Conservation (phyloP, 2,888 invertebrate genomes). For the Dendrolimus houi region DNA sequence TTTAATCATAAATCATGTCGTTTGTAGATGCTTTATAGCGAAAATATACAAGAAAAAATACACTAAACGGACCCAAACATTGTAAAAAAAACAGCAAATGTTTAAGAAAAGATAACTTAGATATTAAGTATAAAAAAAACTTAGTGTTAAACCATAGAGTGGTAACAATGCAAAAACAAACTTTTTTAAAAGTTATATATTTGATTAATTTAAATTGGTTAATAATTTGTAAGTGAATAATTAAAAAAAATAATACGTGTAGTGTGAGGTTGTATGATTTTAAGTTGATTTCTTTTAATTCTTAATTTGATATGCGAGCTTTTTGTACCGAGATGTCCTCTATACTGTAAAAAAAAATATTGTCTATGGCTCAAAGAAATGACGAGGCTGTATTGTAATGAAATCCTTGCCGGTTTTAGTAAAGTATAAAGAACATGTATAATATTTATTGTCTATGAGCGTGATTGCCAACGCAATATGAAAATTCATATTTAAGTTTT, state of each 20-base stretch:
- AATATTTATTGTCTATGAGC: constrained; percentile 19
- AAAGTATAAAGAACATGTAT: constrained; percentile 32
- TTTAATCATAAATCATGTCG: too few relatives aligned
- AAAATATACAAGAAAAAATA: constrained; percentile 24
- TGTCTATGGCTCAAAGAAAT: neutral
- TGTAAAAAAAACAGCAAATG: constrained; percentile 54
- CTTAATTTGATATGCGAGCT: too few relatives aligned
- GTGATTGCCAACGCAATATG: too few relatives aligned
- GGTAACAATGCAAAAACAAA: constrained; percentile 21
- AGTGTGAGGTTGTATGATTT: constrained; percentile 71
- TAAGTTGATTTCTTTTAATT: constrained; percentile 4
- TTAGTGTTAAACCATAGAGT: constrained; percentile 8
- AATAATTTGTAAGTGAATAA: constrained; percentile 24
- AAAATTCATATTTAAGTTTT: too few relatives aligned
- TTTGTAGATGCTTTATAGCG: too few relatives aligned
- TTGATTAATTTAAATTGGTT: neutral
- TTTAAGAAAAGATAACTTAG: constrained; percentile 35
- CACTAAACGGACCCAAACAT: constrained; percentile 60
- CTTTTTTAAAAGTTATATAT: constrained; percentile 39
- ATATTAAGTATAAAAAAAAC: constrained; percentile 29
- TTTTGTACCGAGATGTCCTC: constrained; percentile 10
- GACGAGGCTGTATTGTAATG: neutral
- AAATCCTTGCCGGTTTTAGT: neutral
- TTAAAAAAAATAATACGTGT: constrained; percentile 42
- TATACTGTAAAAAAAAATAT: constrained; percentile 8